Evolutionary conservation across 92 coral and sea anemone genomes (phyloP).

Genomic region (Epizoanthus illoricatus): DNA sequence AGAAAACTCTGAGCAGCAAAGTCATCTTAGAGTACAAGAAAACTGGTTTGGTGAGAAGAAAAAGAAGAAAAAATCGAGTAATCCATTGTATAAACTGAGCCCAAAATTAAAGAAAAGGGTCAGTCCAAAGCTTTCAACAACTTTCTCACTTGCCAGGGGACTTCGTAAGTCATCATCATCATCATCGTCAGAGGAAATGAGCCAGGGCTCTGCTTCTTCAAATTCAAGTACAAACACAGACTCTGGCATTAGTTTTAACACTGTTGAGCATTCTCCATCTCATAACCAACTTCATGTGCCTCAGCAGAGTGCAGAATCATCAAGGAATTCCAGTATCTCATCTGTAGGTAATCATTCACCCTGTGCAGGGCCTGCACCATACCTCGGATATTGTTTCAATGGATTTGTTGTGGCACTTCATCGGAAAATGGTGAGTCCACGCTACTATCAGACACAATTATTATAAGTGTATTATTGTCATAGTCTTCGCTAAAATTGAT

Average conservation of each 20-base stretch:
- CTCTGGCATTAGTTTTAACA: conserved; percentile 76
- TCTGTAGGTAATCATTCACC: conserved; percentile 59
- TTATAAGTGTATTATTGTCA: too few species aligned
- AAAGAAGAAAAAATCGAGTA: conserved; percentile 49
- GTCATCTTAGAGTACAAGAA: conserved; percentile 65
- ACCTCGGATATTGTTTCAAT: conserved; percentile 62
- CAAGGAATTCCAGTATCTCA: conserved; percentile 66
- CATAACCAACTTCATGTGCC: conserved; percentile 52
- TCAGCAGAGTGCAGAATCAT: conserved; percentile 40
- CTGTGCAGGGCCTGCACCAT: conserved; percentile 63
- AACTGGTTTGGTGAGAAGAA: conserved; percentile 82
- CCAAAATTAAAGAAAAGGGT: conserved; percentile 60
- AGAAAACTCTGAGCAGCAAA: conserved; percentile 44
- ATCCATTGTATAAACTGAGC: conserved; percentile 57
- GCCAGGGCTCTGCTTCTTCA: conserved; percentile 64
- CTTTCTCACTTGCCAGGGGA: conserved; percentile 51
- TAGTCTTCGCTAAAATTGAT: too few species aligned
- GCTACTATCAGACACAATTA: too few species aligned
- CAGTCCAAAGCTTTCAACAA: conserved; percentile 59
- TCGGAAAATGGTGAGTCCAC: conserved; percentile 80
- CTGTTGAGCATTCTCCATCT: conserved; percentile 52
- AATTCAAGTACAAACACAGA: conserved; percentile 51
- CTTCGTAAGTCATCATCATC: conserved; percentile 72
- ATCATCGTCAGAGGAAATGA: conserved; percentile 69
- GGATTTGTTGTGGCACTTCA: conserved; percentile 94